phyloP scores from a whole-genome alignment of 2,888 invertebrate genomes.

The Archips crataeganus region DNA sequence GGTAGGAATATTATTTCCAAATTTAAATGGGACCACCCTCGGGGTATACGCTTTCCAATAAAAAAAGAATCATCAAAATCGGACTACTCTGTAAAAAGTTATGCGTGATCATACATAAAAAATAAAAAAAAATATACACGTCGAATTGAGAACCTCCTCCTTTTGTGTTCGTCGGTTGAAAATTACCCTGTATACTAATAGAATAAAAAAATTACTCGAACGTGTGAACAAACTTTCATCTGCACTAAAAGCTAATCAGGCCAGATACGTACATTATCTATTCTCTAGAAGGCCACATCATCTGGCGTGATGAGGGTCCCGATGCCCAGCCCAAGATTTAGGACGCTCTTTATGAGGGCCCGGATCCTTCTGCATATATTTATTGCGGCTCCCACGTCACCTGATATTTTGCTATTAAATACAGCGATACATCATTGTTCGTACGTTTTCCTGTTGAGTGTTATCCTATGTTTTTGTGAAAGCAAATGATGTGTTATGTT shows the following conservation, averaged over 20 bases:
- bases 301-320: slow-evolving; percentile 40
- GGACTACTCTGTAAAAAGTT: too few relatives aligned
- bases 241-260: slow-evolving; percentile 27
- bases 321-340: slow-evolving; percentile 39
- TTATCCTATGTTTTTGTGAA: slow-evolving; percentile 9
- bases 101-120: too few relatives aligned
- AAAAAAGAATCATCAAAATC: too few relatives aligned
- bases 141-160: too few relatives aligned
- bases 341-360: slow-evolving; percentile 38
- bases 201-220: neutral
- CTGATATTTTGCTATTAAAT: slow-evolving; percentile 41
- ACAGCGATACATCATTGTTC: slow-evolving; percentile 33
- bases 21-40: too few relatives aligned
- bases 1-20: too few relatives aligned
- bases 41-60: too few relatives aligned
- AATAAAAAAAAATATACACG: too few relatives aligned
- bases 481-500: neutral
- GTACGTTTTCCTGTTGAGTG: slow-evolving; percentile 3
- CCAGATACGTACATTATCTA: slow-evolving; percentile 35
- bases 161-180: too few relatives aligned
- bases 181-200: too few relatives aligned
- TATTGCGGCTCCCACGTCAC: slow-evolving; percentile 40
- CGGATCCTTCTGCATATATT: slow-evolving; percentile 43
- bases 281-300: slow-evolving; percentile 38
- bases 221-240: slow-evolving; percentile 10